Conservation (phyloP, 2,888 invertebrate species). For the Morpho achilles region DNA sequence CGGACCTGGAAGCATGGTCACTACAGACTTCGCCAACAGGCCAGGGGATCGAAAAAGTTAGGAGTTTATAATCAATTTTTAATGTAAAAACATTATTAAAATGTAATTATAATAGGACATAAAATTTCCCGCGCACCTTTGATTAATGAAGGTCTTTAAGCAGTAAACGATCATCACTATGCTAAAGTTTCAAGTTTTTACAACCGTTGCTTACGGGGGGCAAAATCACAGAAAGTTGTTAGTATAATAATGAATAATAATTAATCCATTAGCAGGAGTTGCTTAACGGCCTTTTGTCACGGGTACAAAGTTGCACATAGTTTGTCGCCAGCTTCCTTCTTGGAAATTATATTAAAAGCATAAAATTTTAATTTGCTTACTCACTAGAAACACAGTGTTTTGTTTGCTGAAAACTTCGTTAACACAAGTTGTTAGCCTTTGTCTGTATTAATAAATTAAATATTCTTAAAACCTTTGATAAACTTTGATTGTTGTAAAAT, state of each 20-base stretch:
- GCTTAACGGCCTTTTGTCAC: conserved; percentile 16
- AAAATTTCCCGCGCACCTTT: too few relatives aligned
- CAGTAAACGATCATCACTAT: too few relatives aligned
- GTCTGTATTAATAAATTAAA: conserved; percentile 13
- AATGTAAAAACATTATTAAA: too few relatives aligned
- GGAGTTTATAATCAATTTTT: too few relatives aligned
- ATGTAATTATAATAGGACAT: too few relatives aligned
- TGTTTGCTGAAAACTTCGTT: conserved; percentile 30
- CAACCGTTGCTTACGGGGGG: not conserved
- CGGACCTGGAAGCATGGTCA: too few relatives aligned
- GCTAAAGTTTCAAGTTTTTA: too few relatives aligned
- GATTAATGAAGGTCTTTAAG: too few relatives aligned
- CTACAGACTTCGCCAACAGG: too few relatives aligned
- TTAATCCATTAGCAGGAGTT: conserved; percentile 20
- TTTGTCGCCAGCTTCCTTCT: conserved; percentile 27
- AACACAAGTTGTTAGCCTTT: conserved; percentile 23
- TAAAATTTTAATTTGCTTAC: conserved; percentile 36
- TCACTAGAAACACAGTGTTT: conserved; percentile 33
- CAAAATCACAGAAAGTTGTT: not conserved
- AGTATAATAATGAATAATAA: conserved; percentile 2
- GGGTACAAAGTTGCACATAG: conserved; percentile 30
- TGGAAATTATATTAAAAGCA: conserved; percentile 31
- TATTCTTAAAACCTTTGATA: conserved; percentile 14
- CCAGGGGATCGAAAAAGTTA: too few relatives aligned
- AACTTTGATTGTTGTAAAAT: not conserved